Conservation (phyloP, 2,113 vertebrate genomes). For the Solea senegalensis region DNA sequence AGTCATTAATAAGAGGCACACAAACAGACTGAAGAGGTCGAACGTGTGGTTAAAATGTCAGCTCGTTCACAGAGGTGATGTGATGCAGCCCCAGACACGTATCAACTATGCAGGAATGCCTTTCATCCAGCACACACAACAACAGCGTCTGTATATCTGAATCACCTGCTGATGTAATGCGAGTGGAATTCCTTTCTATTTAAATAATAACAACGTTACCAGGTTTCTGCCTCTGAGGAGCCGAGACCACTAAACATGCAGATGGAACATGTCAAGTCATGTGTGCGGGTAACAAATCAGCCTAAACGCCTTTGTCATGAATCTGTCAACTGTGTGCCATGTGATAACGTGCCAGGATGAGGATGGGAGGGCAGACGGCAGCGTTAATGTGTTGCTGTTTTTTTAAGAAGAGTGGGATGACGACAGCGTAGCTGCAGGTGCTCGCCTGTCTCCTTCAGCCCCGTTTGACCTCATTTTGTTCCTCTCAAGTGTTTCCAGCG, state of each 20-base stretch:
- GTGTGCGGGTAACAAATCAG: slow-evolving; percentile 29
- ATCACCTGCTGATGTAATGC: slow-evolving; percentile 48
- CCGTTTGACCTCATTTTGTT: slow-evolving; percentile 19
- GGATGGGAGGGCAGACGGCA: slow-evolving; percentile 8
- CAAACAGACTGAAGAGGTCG: background rate
- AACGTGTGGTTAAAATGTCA: background rate
- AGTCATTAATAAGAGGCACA: background rate
- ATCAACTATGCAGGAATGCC: slow-evolving; percentile 58
- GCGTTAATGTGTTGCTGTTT: slow-evolving; percentile 16
- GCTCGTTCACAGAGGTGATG: slow-evolving; percentile 36
- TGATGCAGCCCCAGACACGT: slow-evolving; percentile 20
- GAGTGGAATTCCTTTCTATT: slow-evolving; percentile 48
- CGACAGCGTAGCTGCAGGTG: slow-evolving; percentile 10
- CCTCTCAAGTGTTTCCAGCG: background rate
- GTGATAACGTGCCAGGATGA: slow-evolving; percentile 5
- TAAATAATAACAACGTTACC: background rate
- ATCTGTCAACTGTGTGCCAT: slow-evolving; percentile 44
- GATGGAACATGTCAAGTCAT: slow-evolving; percentile 39
- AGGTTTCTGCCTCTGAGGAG: background rate
- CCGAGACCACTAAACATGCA: slow-evolving; percentile 25
- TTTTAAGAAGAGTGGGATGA: slow-evolving; percentile 14
- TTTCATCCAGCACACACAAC: slow-evolving; percentile 43
- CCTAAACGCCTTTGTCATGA: slow-evolving; percentile 15
- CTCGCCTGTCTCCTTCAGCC: background rate
- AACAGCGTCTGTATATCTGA: slow-evolving; percentile 30